phyloP scores from a whole-genome alignment of 2,888 invertebrate genomes.

The Meiosimyza platycephala region DNA sequence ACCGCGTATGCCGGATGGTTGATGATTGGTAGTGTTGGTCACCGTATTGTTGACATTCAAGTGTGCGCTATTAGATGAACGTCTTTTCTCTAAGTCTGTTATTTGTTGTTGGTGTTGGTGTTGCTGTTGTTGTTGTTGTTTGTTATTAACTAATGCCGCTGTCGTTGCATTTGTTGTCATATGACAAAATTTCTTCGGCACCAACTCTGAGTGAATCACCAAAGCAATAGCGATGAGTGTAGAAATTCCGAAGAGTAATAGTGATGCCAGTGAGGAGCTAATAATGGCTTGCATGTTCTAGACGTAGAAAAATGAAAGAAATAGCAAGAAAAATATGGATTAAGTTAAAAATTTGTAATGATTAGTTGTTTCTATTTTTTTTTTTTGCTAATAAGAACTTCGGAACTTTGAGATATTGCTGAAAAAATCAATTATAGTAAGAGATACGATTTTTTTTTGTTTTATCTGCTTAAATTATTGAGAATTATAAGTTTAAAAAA shows the following conservation, averaged over 20 bases:
- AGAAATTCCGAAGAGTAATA: conserved; percentile 74
- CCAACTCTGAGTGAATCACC: conserved; percentile 65
- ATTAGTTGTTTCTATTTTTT: too few relatives aligned
- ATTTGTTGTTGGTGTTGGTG: conserved; percentile 42
- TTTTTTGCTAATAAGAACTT: neutral
- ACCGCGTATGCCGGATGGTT: conserved; percentile 56
- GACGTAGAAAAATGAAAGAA: conserved; percentile 18
- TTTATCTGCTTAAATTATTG: too few relatives aligned
- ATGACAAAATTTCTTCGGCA: conserved; percentile 62
- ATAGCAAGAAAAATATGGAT: conserved; percentile 31
- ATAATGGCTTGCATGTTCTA: conserved; percentile 73
- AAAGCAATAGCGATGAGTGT: conserved; percentile 69
- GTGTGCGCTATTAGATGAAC: conserved; percentile 4
- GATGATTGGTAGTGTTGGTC: conserved; percentile 33
- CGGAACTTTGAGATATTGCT: neutral
- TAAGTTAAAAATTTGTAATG: too few relatives aligned
- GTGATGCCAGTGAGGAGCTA: conserved; percentile 73
- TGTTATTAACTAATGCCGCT: conserved; percentile 22
- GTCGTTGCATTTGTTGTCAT: conserved; percentile 28
- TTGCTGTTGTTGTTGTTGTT: conserved; percentile 35
- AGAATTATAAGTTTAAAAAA: too few relatives aligned
- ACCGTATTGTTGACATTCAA: conserved; percentile 30
- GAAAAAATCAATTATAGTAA: neutral
- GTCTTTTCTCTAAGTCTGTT: conserved; percentile 15
- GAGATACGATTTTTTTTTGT: too few relatives aligned